These are phyloP conservation scores for Rhinichthys osculus DNA, from an alignment of 2,797 vertebrate species.

Conservation along the genomic window DNA sequence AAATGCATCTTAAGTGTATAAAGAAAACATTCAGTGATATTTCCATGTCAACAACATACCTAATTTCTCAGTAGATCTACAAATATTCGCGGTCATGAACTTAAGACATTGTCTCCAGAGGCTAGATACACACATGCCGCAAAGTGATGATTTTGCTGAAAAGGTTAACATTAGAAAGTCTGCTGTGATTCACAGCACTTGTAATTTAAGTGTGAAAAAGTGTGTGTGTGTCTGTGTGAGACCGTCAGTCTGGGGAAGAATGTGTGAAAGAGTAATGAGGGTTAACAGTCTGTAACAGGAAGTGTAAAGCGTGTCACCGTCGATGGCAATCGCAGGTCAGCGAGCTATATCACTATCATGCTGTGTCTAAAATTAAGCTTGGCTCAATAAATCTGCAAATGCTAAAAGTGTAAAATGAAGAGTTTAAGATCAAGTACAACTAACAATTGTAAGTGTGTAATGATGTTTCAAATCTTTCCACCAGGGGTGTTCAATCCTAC, in stretches of 20 bases:
- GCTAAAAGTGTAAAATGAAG: slow-evolving; percentile 4
- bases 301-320: slow-evolving; percentile 37
- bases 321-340: slow-evolving; percentile 7
- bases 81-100: slow-evolving; percentile 32
- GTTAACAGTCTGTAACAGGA: slow-evolving; percentile 45
- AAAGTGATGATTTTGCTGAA: slow-evolving; percentile 28
- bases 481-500: neutral
- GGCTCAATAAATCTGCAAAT: slow-evolving; percentile 14
- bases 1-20: slow-evolving; percentile 7
- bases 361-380: slow-evolving; percentile 14
- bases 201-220: slow-evolving; percentile 32
- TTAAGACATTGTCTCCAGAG: slow-evolving; percentile 26
- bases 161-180: slow-evolving; percentile 35
- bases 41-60: slow-evolving; percentile 29
- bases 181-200: slow-evolving; percentile 35
- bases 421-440: slow-evolving; percentile 11
- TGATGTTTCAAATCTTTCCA: neutral
- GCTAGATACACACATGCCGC: slow-evolving; percentile 19
- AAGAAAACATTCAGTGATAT: slow-evolving; percentile 34
- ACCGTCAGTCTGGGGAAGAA: slow-evolving; percentile 31
- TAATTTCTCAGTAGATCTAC: slow-evolving; percentile 2
- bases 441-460: slow-evolving; percentile 1
- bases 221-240: slow-evolving; percentile 28
- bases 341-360: slow-evolving; percentile 12
- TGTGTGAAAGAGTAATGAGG: slow-evolving; percentile 53